phyloP scores from a whole-genome alignment of 2,113 vertebrate genomes.

The Opisthocomus hoazin region DNA sequence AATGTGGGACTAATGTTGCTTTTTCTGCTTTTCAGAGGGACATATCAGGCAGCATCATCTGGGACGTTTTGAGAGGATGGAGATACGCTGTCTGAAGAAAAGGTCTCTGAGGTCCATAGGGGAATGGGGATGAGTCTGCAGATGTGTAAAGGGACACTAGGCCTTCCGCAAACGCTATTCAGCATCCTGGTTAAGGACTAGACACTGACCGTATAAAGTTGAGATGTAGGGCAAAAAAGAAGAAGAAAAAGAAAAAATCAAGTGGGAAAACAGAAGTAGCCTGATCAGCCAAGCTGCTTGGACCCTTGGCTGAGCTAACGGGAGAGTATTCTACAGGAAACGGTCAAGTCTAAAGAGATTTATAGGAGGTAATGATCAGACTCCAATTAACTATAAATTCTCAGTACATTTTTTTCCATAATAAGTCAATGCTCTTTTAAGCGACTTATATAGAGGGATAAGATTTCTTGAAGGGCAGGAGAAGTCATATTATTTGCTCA shows the following conservation, averaged over 20 bases:
- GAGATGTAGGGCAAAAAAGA: not conserved
- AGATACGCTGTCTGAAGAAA: not conserved
- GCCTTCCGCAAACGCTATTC: not conserved
- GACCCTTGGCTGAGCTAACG: not conserved
- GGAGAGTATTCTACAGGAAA: not conserved
- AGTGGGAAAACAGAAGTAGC: not conserved
- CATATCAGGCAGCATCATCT: not conserved
- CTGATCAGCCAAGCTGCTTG: not conserved
- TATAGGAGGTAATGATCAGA: not conserved
- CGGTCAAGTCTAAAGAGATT: not conserved
- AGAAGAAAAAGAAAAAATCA: not conserved
- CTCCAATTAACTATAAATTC: not conserved
- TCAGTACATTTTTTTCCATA: not conserved
- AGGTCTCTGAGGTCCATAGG: not conserved
- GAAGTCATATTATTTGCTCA: not conserved
- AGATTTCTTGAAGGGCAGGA: not conserved
- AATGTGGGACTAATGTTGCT: not conserved
- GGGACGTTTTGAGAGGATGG: not conserved
- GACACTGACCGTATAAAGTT: not conserved
- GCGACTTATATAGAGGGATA: not conserved
- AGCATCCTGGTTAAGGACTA: not conserved
- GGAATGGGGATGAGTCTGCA: not conserved
- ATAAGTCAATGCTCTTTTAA: not conserved
- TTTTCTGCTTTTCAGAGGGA: not conserved
- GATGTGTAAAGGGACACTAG: not conserved